Evolutionary conservation across 2,797 vertebrate genomes (phyloP).

Genomic region (Cygnus olor): DNA sequence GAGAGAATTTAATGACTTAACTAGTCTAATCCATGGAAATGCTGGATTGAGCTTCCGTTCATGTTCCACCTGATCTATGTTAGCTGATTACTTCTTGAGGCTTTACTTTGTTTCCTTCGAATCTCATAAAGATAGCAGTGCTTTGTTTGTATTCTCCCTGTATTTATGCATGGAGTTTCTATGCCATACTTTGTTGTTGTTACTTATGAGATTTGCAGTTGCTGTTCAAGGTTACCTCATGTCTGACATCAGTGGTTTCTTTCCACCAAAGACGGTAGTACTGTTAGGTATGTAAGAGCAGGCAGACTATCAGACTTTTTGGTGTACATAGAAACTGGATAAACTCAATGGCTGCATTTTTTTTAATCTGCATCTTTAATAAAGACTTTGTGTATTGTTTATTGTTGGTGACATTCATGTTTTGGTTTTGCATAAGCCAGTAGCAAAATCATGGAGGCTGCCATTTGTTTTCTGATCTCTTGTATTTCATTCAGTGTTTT

Average conservation of each 20-base stretch:
- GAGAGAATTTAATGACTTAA: background rate
- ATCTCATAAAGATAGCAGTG: background rate
- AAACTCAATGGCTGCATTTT: background rate
- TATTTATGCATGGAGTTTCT: background rate
- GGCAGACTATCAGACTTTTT: background rate
- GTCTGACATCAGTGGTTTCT: background rate
- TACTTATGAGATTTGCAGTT: background rate
- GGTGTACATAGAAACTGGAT: background rate
- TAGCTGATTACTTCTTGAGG: background rate
- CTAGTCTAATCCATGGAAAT: background rate
- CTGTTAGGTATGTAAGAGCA: background rate
- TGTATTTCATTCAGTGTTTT: background rate
- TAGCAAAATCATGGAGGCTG: background rate
- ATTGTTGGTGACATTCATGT: background rate
- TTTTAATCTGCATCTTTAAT: accelerated
- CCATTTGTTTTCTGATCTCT: background rate
- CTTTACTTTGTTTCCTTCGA: background rate
- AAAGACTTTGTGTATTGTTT: background rate
- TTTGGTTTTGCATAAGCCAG: background rate
- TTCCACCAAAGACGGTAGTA: background rate
- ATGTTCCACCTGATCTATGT: background rate
- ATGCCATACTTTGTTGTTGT: background rate
- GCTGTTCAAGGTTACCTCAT: background rate
- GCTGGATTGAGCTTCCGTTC: background rate
- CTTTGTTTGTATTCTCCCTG: background rate